These are phyloP conservation scores for Psittacus erithacus DNA, from an alignment of 2,113 vertebrate species.

Conservation along the genomic window DNA sequence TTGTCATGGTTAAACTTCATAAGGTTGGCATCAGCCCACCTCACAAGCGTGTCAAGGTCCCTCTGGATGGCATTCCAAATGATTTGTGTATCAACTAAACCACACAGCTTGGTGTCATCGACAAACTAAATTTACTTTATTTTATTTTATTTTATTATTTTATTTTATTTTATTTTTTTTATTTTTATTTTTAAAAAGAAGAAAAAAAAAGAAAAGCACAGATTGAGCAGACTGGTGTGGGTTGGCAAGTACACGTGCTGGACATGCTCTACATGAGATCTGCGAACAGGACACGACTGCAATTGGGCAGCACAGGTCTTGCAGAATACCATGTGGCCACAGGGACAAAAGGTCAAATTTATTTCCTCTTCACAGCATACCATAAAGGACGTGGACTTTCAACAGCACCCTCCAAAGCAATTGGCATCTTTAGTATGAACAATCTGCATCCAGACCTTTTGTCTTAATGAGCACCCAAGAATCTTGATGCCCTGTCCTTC, in stretches of 20 bases:
- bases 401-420: not conserved
- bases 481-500: not conserved
- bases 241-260: constrained; percentile 96
- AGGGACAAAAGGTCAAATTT: constrained; percentile 94
- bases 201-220: constrained; percentile 45
- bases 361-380: constrained; percentile 95
- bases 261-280: constrained; percentile 88
- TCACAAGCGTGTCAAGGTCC: not conserved
- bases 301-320: constrained; percentile 87
- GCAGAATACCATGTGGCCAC: constrained; percentile 96
- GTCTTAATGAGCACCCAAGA: not conserved
- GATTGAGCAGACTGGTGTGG: constrained; percentile 92
- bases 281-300: constrained; percentile 91
- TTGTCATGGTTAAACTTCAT: too few relatives aligned
- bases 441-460: not conserved
- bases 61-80: not conserved
- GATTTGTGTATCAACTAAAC: not conserved
- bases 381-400: constrained; percentile 92
- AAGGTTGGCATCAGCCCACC: too few relatives aligned
- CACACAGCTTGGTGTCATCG: not conserved
- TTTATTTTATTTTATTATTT: not conserved
- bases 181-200: too few relatives aligned
- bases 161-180: too few relatives aligned
- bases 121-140: not conserved
- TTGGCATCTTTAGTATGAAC: not conserved